Evolutionary conservation across 2,113 vertebrate species (phyloP), one percentile per base, ranked within the genome.

Genomic region (Cynoglossus semilaevis): DNA sequence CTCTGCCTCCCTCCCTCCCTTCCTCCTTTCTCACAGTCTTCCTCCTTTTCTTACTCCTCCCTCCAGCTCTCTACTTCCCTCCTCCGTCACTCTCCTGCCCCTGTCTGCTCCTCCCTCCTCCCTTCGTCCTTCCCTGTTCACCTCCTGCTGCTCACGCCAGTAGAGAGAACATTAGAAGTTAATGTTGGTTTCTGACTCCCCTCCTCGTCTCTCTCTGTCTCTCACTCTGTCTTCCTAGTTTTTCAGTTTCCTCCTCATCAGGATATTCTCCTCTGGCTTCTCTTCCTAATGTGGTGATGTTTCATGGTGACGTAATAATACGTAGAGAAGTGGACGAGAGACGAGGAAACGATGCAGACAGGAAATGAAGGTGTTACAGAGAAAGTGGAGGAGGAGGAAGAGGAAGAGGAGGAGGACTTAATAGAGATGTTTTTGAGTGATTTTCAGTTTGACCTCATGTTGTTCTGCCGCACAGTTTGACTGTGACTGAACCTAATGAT

Each of bases 131-230:
- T 50, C 75, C 58, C 49, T 37, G 42, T 43, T 62, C 53, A 44
- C 47, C 57, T 45, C 53, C 45, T 55, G 48, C 56, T 57, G 15
- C 45, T 60, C 4, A 9, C 66, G 59, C 55, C 43, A 76, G 68
- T 82, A 75, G 74, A 72, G n/a, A n/a, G 60, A 78, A 49, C 87
- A 87, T 88, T 87, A 87, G 86, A 86, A 85, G 63, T 86, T 88
- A 85, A 87, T 88, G 85, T 81, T 76, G 79, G 57, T 86, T 86
- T 88, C 87, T 85, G 83, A 85, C 80, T 83, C 81, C 74, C 63
- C 51, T 46, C 71, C 63, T 12, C 14, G 9, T 41, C 10, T 41
- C 38, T 41, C 38, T 12, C 38, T 68, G 60, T 0, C 37, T 58
- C 74, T 61, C 52, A 51, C 34, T 52, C 50, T 56, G 54, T 62